phyloP scores from a whole-genome alignment of 2,113 vertebrate genomes.

The Epinephelus lanceolatus region DNA sequence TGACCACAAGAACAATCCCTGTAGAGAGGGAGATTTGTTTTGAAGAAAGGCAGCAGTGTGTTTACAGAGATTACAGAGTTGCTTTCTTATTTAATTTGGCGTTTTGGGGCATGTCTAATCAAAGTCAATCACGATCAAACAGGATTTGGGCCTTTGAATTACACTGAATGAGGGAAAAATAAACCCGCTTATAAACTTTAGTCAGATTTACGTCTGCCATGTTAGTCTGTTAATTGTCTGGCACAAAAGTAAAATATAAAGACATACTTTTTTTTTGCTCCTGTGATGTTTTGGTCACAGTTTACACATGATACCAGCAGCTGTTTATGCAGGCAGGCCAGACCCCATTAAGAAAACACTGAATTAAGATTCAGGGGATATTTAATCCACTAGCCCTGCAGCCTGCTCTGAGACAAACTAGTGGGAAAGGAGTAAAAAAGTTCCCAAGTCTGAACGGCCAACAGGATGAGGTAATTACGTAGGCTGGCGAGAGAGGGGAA shows the following conservation, averaged over 20 bases:
- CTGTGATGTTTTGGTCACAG: background rate
- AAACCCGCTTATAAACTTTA: background rate
- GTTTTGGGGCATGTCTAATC: constrained; percentile 43
- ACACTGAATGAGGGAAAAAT: background rate
- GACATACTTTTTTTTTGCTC: background rate
- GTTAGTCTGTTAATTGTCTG: too few species aligned
- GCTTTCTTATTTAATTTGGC: background rate
- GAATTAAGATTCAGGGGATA: background rate
- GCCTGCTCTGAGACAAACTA: constrained; percentile 33
- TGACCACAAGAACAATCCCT: constrained; percentile 43
- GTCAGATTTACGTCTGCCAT: background rate
- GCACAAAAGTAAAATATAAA: background rate
- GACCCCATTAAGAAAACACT: background rate
- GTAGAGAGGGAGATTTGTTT: constrained; percentile 25
- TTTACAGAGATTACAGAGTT: constrained; percentile 40
- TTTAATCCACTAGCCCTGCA: constrained; percentile 1
- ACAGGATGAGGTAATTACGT: constrained; percentile 83
- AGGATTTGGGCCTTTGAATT: constrained; percentile 21
- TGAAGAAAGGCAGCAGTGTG: background rate
- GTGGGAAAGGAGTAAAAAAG: constrained; percentile 69
- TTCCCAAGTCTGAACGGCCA: constrained; percentile 68
- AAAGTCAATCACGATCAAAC: constrained; percentile 56
- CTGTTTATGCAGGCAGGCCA: background rate
- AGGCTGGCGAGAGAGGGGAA: constrained; percentile 65
- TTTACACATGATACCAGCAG: constrained; percentile 8